These are phyloP conservation scores for Myripristis murdjan DNA, from an alignment of 2,797 vertebrate genomes.

Conservation along the genomic window DNA sequence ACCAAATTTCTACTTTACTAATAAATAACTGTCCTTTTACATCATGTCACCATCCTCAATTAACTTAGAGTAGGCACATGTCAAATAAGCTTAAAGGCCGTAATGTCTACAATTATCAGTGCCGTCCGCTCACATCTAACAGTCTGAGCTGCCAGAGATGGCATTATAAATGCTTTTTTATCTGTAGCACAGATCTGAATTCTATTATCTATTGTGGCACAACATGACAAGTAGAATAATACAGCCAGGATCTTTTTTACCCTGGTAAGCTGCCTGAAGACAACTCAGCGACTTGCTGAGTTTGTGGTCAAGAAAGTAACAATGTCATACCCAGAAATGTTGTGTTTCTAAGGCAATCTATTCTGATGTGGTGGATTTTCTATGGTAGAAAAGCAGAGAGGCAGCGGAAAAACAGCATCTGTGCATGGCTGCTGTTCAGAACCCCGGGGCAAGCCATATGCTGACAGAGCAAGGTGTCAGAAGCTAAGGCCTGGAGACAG, in stretches of 20 bases:
- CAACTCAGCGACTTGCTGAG: neutral
- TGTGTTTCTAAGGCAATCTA: conserved; percentile 25
- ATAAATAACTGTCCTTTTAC: no score
- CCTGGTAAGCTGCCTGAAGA: neutral
- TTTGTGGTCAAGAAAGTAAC: conserved; percentile 7
- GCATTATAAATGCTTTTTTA: neutral
- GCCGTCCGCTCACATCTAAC: no score
- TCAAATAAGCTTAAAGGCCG: no score
- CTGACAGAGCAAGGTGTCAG: conserved; percentile 75
- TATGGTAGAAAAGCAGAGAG: conserved; percentile 21
- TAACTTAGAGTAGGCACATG: no score
- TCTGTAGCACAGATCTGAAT: neutral
- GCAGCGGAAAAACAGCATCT: conserved; percentile 46
- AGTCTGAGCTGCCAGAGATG: no score
- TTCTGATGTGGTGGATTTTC: conserved; percentile 28
- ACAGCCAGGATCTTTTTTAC: neutral
- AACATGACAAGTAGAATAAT: conserved; percentile 4
- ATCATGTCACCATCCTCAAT: no score
- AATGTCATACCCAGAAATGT: neutral
- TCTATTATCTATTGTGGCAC: conserved; percentile 5
- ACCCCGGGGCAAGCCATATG: conserved; percentile 67
- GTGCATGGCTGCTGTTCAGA: conserved; percentile 64
- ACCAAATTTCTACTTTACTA: no score
- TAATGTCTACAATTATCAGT: no score
- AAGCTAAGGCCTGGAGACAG: conserved; percentile 63